These are phyloP conservation scores for Drosophila arizonae DNA, from an alignment of 1,140 invertebrate species.

Conservation along the genomic window DNA sequence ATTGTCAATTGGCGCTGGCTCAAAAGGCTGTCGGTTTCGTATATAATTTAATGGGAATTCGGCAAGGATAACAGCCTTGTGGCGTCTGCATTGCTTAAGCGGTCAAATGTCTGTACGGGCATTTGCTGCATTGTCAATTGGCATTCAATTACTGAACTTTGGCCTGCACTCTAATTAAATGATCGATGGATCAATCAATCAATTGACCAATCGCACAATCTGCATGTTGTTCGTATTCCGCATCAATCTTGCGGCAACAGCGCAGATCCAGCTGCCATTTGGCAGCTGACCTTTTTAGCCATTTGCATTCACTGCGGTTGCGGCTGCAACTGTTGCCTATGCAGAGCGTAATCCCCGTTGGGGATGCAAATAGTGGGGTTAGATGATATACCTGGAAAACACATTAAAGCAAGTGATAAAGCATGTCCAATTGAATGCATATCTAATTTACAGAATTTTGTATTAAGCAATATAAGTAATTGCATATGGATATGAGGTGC, in stretches of 20 bases:
- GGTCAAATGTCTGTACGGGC: slow-evolving; percentile 13
- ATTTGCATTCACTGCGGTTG: slow-evolving; percentile 7
- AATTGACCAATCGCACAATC: slow-evolving; percentile 17
- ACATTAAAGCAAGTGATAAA: no score
- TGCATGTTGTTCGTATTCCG: slow-evolving; percentile 2
- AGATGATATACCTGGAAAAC: no score
- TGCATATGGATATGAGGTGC: no score
- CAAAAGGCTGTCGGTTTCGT: background rate
- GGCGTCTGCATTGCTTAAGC: background rate
- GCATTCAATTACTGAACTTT: slow-evolving; percentile 27
- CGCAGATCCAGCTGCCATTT: slow-evolving; percentile 20
- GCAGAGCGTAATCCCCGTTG: background rate
- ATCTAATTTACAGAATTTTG: no score
- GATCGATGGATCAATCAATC: slow-evolving; percentile 38
- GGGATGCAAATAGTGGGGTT: no score
- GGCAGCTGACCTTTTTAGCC: slow-evolving; percentile 35
- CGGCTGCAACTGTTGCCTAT: background rate
- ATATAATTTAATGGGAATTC: slow-evolving; percentile 20
- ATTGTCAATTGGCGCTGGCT: slow-evolving; percentile 9
- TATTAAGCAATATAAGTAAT: no score
- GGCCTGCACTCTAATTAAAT: slow-evolving; percentile 34
- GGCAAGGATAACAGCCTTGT: slow-evolving; percentile 5
- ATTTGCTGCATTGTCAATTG: slow-evolving; percentile 36
- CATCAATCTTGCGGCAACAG: slow-evolving; percentile 37
- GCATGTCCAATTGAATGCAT: no score